Conservation (phyloP, 2,113 vertebrate genomes). For the Microcebus jonahi region DNA sequence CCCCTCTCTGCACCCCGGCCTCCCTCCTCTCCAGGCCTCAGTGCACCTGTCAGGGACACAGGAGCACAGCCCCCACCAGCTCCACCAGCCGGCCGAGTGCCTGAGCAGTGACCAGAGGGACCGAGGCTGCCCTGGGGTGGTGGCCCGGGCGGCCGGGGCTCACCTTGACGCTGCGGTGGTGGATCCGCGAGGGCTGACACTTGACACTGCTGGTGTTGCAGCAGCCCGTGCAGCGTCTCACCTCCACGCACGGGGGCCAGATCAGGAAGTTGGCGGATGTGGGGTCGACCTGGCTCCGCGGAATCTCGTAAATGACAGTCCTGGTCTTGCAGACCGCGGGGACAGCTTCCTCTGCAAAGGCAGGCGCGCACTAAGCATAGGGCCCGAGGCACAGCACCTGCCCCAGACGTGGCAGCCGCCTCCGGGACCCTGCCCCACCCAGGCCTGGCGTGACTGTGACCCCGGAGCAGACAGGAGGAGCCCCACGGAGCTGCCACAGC, state of each 20-base stretch:
- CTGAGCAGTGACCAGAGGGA: neutral
- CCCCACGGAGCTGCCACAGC: neutral
- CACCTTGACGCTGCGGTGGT: slow-evolving; percentile 98
- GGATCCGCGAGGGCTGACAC: slow-evolving; percentile 94
- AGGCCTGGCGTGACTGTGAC: too few species aligned
- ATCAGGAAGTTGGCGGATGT: slow-evolving; percentile 99
- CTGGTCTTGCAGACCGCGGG: slow-evolving; percentile 96
- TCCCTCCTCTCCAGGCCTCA: neutral
- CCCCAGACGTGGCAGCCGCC: neutral
- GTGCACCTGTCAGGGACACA: neutral
- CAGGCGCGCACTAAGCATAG: neutral
- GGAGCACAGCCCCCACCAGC: neutral
- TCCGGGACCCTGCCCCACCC: neutral
- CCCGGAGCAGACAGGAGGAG: neutral
- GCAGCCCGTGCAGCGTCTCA: slow-evolving; percentile 97
- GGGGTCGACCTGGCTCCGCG: slow-evolving; percentile 98
- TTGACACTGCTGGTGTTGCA: slow-evolving; percentile 98
- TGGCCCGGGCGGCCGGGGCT: neutral
- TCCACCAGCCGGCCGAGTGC: neutral
- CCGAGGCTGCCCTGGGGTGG: neutral
- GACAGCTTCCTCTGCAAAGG: slow-evolving; percentile 93
- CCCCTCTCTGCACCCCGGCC: neutral
- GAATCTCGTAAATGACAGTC: slow-evolving; percentile 99
- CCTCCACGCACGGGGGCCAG: slow-evolving; percentile 99
- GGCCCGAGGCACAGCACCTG: neutral